These are phyloP conservation scores for Cherax quadricarinatus DNA, from an alignment of 1,140 invertebrate species.

Conservation along the genomic window DNA sequence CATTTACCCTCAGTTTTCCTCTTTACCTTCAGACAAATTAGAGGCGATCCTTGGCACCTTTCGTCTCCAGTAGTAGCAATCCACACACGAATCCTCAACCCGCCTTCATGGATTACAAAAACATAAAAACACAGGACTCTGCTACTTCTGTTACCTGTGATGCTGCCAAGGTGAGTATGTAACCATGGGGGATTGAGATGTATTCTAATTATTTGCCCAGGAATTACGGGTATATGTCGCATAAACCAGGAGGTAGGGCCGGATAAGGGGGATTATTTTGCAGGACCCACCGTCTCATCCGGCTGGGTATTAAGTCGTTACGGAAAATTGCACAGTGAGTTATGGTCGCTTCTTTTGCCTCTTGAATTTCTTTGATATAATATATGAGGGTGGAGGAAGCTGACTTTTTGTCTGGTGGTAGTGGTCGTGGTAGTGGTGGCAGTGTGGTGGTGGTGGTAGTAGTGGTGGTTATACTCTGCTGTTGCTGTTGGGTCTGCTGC, in stretches of 20 bases:
- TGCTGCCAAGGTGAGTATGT: no score
- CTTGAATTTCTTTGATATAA: background rate
- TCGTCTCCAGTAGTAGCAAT: no score
- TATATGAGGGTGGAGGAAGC: background rate
- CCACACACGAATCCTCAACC: no score
- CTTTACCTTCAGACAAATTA: no score
- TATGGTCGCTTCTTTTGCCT: constrained; percentile 9
- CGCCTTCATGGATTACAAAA: no score
- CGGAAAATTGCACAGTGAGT: constrained; percentile 48
- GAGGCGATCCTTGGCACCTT: no score
- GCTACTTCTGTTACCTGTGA: no score
- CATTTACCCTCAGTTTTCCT: no score
- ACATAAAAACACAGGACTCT: no score
- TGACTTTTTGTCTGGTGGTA: background rate
- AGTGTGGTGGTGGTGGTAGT: no score
- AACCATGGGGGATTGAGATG: background rate
- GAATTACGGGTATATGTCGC: constrained; percentile 25
- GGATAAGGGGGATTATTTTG: constrained; percentile 3
- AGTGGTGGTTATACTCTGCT: no score
- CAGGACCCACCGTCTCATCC: background rate
- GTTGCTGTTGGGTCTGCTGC: background rate
- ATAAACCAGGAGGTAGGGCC: constrained; percentile 2
- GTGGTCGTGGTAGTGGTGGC: no score
- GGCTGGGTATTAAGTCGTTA: constrained; percentile 55
- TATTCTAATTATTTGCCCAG: constrained; percentile 28